Evolutionary conservation across 1,140 invertebrate species (phyloP).

Genomic region (Drosophila nasuta): DNA sequence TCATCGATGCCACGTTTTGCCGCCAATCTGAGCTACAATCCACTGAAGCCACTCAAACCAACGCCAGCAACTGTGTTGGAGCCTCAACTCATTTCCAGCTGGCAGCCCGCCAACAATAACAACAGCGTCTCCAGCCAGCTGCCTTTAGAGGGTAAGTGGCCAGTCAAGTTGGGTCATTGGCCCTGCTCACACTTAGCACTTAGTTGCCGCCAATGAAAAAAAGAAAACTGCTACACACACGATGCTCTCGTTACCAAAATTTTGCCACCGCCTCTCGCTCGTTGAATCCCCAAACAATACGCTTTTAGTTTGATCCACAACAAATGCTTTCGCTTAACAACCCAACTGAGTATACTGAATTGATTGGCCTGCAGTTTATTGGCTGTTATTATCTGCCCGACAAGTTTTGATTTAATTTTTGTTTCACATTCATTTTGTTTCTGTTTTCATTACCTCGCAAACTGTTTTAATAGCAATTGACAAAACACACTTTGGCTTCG

Average conservation of each 20-base stretch:
- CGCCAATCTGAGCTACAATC: conserved; percentile 90
- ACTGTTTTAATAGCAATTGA: conserved; percentile 1
- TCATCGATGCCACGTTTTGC: conserved; percentile 91
- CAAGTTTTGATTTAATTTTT: conserved; percentile 15
- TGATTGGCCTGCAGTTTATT: conserved; percentile 52
- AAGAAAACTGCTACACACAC: conserved; percentile 77
- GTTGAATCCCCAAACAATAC: conserved; percentile 28
- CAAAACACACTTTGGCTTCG: conserved; percentile 3
- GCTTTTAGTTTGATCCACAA: conserved; percentile 44
- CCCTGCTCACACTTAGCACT: conserved; percentile 29
- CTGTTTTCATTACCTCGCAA: conserved; percentile 26
- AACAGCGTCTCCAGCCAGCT: conserved; percentile 9
- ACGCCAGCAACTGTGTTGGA: conserved; percentile 16
- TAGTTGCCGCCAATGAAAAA: conserved; percentile 60
- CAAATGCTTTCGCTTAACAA: conserved; percentile 34
- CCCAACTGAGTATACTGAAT: conserved; percentile 13
- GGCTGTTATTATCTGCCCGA: conserved; percentile 43
- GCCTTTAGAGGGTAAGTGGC: conserved; percentile 48
- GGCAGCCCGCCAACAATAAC: conserved; percentile 21
- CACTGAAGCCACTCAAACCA: conserved; percentile 91
- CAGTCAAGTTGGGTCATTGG: not conserved
- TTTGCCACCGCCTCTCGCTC: conserved; percentile 66
- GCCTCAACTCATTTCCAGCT: conserved; percentile 25
- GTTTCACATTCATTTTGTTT: conserved; percentile 10
- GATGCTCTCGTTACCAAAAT: conserved; percentile 67